Conservation (phyloP, 1,140 invertebrate species). For the Phymastichus coffea region DNA sequence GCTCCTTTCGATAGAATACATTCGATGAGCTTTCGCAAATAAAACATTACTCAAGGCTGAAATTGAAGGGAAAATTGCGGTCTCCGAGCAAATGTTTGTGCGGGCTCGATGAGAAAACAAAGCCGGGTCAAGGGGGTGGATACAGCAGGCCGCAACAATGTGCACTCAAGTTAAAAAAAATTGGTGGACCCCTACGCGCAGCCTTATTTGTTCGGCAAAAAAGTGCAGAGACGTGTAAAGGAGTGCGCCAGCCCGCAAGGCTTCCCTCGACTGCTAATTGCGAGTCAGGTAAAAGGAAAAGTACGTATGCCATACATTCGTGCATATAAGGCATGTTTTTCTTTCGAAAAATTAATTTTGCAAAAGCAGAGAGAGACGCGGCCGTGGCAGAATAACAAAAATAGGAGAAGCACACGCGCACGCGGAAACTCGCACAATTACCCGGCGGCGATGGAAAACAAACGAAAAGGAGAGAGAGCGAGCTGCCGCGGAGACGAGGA, state of each 20-base stretch:
- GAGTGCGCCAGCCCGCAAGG: background rate
- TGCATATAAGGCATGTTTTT: slow-evolving; percentile 1
- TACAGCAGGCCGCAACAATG: no score
- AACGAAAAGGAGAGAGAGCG: slow-evolving; percentile 11
- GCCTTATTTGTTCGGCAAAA: slow-evolving; percentile 24
- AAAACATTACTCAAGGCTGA: no score
- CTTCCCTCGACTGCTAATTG: slow-evolving; percentile 20
- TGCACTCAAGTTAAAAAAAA: no score
- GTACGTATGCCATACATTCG: background rate
- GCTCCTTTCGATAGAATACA: no score
- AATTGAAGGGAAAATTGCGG: no score
- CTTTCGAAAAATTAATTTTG: slow-evolving; percentile 24
- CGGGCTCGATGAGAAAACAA: no score
- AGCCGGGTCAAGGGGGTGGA: no score
- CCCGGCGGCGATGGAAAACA: slow-evolving; percentile 36
- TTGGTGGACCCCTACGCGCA: no score
- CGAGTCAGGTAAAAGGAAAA: slow-evolving; percentile 5
- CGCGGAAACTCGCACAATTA: slow-evolving; percentile 49
- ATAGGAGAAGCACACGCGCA: slow-evolving; percentile 33
- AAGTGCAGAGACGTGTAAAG: slow-evolving; percentile 26
- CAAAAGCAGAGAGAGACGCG: no score
- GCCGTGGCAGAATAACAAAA: no score
- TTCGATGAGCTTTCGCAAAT: no score
- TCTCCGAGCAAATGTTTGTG: no score
- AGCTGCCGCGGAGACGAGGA: background rate